phyloP scores from a whole-genome alignment of 2,888 invertebrate species.

The Stenodema calcarata region DNA sequence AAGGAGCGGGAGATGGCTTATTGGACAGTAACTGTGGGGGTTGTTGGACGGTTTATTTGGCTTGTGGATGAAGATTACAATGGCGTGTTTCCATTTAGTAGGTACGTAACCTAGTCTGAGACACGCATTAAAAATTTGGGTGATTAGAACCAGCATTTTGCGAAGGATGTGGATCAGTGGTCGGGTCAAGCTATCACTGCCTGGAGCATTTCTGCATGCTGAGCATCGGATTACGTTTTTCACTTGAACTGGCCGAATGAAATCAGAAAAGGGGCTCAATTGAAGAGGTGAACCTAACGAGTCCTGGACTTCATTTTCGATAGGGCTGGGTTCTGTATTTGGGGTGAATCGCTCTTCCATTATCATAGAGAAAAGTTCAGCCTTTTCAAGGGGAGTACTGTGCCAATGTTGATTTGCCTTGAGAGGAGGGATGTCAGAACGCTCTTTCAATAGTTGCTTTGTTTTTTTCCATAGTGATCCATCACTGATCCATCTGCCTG shows the following conservation, averaged over 20 bases:
- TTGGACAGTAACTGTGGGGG: neutral
- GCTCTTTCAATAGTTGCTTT: too few species aligned
- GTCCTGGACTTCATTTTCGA: too few species aligned
- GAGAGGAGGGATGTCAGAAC: too few species aligned
- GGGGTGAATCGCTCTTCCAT: too few species aligned
- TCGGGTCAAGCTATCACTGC: neutral
- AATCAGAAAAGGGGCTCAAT: neutral
- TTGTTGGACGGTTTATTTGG: neutral
- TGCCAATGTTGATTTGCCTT: too few species aligned
- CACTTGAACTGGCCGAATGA: neutral
- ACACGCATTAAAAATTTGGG: neutral
- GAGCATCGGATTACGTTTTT: neutral
- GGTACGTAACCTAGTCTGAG: neutral
- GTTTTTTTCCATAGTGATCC: too few species aligned
- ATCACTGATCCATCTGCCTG: too few species aligned
- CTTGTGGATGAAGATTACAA: neutral
- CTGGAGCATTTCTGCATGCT: neutral
- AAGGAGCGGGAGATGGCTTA: neutral
- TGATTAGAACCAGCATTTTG: neutral
- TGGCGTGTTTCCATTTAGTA: neutral
- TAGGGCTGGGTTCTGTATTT: too few species aligned
- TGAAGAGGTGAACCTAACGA: too few species aligned
- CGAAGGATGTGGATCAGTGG: neutral
- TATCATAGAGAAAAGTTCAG: too few species aligned
- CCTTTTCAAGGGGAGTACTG: too few species aligned